phyloP scores from a whole-genome alignment of 2,888 invertebrate genomes.

The Phrixothrix hirtus region DNA sequence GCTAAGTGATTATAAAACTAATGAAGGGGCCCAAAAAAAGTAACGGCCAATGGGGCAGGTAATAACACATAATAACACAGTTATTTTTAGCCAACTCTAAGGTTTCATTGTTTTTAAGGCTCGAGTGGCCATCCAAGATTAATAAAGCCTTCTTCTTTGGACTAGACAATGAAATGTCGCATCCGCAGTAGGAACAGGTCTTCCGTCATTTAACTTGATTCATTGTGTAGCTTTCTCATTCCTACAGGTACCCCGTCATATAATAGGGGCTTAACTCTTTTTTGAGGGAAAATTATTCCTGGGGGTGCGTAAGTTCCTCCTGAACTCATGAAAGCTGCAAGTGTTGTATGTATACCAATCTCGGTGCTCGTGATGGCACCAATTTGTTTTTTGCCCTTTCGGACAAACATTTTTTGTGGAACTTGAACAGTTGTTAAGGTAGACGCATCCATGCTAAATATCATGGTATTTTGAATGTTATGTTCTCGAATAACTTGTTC shows the following conservation, averaged over 20 bases:
- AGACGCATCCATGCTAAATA: too few species aligned
- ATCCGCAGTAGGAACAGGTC: slow-evolving; percentile 1
- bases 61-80: neutral
- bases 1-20: slow-evolving; percentile 4
- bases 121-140: neutral
- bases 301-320: neutral
- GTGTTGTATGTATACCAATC: too few species aligned
- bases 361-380: too few species aligned
- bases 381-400: too few species aligned
- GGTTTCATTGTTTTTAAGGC: neutral
- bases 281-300: neutral
- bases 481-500: too few species aligned
- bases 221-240: neutral
- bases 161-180: neutral
- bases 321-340: slow-evolving; percentile 20
- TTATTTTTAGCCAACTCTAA: slow-evolving; percentile 6
- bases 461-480: too few species aligned
- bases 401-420: too few species aligned
- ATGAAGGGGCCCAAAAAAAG: slow-evolving; percentile 3
- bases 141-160: neutral
- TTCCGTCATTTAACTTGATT: neutral
- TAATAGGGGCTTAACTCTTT: neutral
- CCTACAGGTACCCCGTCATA: neutral
- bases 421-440: too few species aligned
- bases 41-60: slow-evolving; percentile 2